A percentile compares a stretch with the other conserved stretches of the same genome.
phyloP scores from a whole-genome alignment of 2,888 invertebrate species.

The Piscicola geometra region DNA sequence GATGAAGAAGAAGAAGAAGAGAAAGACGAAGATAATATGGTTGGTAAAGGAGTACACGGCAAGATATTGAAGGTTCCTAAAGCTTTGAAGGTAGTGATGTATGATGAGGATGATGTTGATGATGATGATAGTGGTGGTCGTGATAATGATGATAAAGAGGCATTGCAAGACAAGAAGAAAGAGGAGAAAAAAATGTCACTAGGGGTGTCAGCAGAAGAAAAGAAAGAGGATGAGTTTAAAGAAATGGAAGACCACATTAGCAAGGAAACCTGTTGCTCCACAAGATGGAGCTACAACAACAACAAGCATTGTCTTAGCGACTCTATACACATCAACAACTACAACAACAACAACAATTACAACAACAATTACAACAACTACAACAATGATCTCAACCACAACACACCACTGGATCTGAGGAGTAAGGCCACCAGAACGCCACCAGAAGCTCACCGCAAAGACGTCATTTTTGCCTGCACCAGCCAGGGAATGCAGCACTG shows the following conservation, averaged over 20 bases:
- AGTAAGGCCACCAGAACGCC: not conserved
- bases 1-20: not conserved
- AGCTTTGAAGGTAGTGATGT: not conserved
- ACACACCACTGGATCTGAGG: constrained; percentile 1
- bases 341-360: not conserved
- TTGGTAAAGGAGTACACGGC: too few species aligned
- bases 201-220: too few species aligned
- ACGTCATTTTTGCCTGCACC: not conserved
- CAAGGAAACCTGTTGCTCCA: too few species aligned
- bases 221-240: too few species aligned
- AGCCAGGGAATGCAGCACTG: not conserved
- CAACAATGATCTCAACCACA: not conserved
- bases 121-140: too few species aligned
- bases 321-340: not conserved
- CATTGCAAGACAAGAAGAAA: too few species aligned
- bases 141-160: too few species aligned
- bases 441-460: not conserved
- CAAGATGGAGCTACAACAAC: too few species aligned
- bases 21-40: not conserved
- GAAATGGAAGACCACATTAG: too few species aligned
- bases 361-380: not conserved
- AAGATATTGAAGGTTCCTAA: too few species aligned
- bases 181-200: too few species aligned
- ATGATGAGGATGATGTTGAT: not conserved
- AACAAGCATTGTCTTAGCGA: too few species aligned